phyloP scores from a whole-genome alignment of 2,113 vertebrate genomes.

The Trichomycterus rosablanca region DNA sequence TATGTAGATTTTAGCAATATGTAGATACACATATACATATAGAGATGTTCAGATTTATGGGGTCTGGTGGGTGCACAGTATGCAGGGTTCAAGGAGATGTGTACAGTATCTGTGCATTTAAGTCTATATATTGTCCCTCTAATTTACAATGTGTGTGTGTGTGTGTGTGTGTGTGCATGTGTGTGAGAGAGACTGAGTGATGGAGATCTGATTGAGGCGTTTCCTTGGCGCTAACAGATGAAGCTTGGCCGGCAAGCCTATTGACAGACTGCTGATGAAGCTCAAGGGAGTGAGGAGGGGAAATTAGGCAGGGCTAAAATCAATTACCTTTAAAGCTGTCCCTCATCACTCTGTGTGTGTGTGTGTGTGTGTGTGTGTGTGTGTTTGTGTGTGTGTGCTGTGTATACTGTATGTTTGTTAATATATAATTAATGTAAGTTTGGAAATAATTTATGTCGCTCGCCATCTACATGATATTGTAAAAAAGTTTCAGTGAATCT shows the following conservation, averaged over 20 bases:
- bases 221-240: conserved; percentile 65
- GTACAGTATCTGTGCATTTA: conserved; percentile 24
- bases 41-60: too few relatives aligned
- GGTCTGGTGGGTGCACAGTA: not conserved
- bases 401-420: conserved; percentile 8
- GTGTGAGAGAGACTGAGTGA: conserved; percentile 56
- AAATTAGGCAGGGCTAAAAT: conserved; percentile 70
- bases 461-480: not conserved
- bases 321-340: conserved; percentile 68
- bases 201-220: conserved; percentile 70
- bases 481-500: too few relatives aligned
- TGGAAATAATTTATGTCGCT: too few relatives aligned
- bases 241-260: conserved; percentile 57
- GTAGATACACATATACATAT: too few relatives aligned
- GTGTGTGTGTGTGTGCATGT: conserved; percentile 19
- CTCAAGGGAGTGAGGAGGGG: conserved; percentile 48
- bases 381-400: conserved; percentile 27
- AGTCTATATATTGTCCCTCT: conserved; percentile 28
- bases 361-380: conserved; percentile 23
- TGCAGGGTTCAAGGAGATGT: conserved; percentile 18
- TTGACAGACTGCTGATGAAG: conserved; percentile 73
- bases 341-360: conserved; percentile 49
- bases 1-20: too few relatives aligned
- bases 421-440: too few relatives aligned
- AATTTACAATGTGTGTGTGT: conserved; percentile 16